Conservation (phyloP, 2,888 invertebrate genomes). For the Acheta domesticus region DNA sequence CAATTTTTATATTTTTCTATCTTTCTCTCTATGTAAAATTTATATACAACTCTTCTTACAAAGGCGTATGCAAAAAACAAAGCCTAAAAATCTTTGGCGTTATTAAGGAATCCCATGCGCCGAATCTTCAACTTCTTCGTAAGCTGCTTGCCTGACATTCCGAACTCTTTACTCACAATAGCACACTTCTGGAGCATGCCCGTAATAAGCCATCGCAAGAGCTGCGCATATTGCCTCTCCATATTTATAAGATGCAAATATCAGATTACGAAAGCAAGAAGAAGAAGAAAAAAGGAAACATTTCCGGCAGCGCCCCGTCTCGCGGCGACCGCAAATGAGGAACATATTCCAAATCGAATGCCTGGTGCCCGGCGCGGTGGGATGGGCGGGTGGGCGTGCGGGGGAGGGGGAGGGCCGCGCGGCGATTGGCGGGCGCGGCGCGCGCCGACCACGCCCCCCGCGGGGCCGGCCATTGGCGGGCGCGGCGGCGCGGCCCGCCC, state of each 20-base stretch:
- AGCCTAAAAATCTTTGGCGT: too few relatives aligned
- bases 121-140: too few relatives aligned
- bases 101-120: too few relatives aligned
- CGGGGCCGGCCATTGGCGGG: not conserved
- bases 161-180: too few relatives aligned
- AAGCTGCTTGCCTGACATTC: too few relatives aligned
- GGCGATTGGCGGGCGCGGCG: not conserved
- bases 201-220: not conserved
- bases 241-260: constrained; percentile 18
- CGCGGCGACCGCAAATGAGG: not conserved
- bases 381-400: not conserved
- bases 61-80: too few relatives aligned
- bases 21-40: too few relatives aligned
- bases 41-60: too few relatives aligned
- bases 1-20: too few relatives aligned
- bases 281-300: not conserved
- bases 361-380: not conserved
- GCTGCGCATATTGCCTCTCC: not conserved
- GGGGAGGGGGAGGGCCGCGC: not conserved
- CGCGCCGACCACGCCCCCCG: not conserved
- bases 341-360: constrained; percentile 18
- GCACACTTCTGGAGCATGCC: too few relatives aligned
- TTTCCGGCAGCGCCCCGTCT: not conserved
- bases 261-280: not conserved
- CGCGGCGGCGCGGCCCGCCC: not conserved